Evolutionary conservation across 2,888 invertebrate genomes (phyloP).

Genomic region (Crematogaster levior): DNA sequence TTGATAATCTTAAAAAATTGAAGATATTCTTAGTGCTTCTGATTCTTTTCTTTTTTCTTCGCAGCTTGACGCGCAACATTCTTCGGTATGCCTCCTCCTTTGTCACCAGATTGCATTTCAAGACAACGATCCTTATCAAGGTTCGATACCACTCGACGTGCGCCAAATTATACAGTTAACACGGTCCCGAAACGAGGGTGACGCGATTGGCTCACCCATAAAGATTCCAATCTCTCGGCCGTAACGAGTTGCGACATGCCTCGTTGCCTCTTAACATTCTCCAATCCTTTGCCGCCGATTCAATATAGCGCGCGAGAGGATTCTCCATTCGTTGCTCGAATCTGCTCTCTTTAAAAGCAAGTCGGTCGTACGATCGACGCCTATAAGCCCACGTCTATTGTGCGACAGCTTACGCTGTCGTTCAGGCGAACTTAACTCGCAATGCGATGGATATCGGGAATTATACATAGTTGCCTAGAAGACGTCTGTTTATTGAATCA

Average conservation of each 20-base stretch:
- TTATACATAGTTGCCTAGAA: neutral
- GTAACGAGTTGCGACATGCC: constrained; percentile 74
- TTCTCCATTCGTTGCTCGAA: constrained; percentile 28
- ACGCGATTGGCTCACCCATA: constrained; percentile 63
- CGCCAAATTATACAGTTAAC: constrained; percentile 69
- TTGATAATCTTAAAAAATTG: neutral
- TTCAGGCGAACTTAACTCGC: constrained; percentile 16
- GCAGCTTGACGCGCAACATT: too few species aligned
- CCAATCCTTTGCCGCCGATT: constrained; percentile 70
- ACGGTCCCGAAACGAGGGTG: constrained; percentile 51
- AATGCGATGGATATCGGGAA: constrained; percentile 36
- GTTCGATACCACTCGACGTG: constrained; percentile 53
- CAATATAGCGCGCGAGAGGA: constrained; percentile 43
- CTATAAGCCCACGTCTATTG: constrained; percentile 25
- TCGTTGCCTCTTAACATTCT: constrained; percentile 68
- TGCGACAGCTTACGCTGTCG: constrained; percentile 9
- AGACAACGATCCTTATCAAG: constrained; percentile 62
- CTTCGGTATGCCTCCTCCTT: neutral
- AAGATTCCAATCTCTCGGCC: constrained; percentile 74
- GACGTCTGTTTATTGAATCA: constrained; percentile 19
- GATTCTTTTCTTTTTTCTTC: neutral
- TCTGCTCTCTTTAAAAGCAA: constrained; percentile 62
- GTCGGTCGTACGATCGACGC: constrained; percentile 72
- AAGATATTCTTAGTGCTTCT: neutral
- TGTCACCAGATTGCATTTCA: constrained; percentile 47